Conservation (phyloP, 2,888 invertebrate genomes). For the Euclidia mi region DNA sequence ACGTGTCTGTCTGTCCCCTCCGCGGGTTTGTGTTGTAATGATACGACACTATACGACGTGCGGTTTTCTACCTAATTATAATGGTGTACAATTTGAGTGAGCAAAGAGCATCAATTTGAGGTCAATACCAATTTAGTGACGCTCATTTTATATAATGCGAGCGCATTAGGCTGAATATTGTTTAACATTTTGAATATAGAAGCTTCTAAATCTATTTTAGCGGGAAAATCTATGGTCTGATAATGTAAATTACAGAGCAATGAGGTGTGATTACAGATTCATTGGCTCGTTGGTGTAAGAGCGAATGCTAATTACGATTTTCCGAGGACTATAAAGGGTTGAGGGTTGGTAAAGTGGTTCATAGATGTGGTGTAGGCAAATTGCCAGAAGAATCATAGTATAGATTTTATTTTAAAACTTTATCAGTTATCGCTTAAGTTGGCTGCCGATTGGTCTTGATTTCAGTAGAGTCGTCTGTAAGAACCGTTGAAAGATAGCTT, state of each 20-base stretch:
- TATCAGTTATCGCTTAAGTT: too few species aligned
- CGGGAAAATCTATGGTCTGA: background rate
- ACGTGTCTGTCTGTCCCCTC: slow-evolving; percentile 57
- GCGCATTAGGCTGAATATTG: slow-evolving; percentile 44
- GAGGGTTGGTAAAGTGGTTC: too few species aligned
- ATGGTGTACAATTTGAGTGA: slow-evolving; percentile 66
- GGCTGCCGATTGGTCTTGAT: too few species aligned
- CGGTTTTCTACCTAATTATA: slow-evolving; percentile 70
- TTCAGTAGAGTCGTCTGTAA: too few species aligned
- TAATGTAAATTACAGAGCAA: background rate
- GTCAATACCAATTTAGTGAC: slow-evolving; percentile 55
- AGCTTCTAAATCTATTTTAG: slow-evolving; percentile 25
- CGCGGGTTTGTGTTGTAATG: slow-evolving; percentile 64
- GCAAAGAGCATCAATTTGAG: slow-evolving; percentile 64
- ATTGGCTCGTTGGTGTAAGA: too few species aligned
- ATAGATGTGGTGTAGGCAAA: too few species aligned
- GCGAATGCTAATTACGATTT: too few species aligned
- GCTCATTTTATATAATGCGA: slow-evolving; percentile 52
- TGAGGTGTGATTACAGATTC: background rate
- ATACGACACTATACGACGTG: slow-evolving; percentile 60
- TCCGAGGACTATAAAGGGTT: too few species aligned
- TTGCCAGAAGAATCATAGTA: too few species aligned
- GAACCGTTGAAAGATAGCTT: too few species aligned
- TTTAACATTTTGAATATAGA: slow-evolving; percentile 17
- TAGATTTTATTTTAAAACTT: too few species aligned